phyloP scores from a whole-genome alignment of 2,797 vertebrate genomes.

The Manis crassicaudata region DNA sequence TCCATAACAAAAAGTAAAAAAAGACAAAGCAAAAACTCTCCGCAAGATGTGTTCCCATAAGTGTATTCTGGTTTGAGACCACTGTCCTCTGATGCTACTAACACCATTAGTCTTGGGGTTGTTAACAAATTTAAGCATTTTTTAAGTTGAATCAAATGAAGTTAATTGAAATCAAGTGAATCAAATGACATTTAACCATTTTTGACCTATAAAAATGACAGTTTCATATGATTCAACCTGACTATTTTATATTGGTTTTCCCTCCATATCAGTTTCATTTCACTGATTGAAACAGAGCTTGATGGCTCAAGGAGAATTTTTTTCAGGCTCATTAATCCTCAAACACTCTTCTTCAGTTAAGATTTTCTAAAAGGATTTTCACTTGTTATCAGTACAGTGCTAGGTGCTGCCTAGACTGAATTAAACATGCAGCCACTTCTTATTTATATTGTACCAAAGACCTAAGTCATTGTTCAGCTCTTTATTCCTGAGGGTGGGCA shows the following conservation, averaged over 20 bases:
- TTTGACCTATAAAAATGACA: slow-evolving; percentile 15
- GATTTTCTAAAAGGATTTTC: slow-evolving; percentile 20
- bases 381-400: not conserved
- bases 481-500: slow-evolving; percentile 11
- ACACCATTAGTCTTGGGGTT: not conserved
- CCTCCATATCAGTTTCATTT: not conserved
- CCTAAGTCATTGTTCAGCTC: not conserved
- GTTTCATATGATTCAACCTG: not conserved
- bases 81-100: not conserved
- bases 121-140: not conserved
- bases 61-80: not conserved
- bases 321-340: not conserved
- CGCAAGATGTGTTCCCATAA: not conserved
- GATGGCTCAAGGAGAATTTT: not conserved
- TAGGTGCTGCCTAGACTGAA: not conserved
- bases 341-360: not conserved
- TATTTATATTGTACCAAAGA: not conserved
- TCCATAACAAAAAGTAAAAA: slow-evolving; percentile 7
- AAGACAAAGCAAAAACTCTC: not conserved
- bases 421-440: not conserved
- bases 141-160: slow-evolving; percentile 7
- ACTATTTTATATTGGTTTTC: not conserved
- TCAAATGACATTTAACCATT: not conserved
- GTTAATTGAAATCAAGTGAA: slow-evolving; percentile 12
- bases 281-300: not conserved